phyloP scores from a whole-genome alignment of 2,113 vertebrate species.

The Nothobranchius kuhntae region DNA sequence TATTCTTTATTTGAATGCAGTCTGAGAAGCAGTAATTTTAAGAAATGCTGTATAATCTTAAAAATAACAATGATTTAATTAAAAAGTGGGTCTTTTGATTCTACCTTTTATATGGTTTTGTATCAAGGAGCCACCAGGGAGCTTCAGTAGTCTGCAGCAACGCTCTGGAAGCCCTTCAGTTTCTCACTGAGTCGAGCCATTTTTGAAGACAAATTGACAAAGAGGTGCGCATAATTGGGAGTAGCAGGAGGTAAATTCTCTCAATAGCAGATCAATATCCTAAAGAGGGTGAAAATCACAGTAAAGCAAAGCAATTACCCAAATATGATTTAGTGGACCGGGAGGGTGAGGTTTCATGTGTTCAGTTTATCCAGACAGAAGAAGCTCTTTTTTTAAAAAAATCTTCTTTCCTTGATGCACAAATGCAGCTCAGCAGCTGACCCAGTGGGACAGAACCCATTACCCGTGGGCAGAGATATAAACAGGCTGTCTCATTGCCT shows the following conservation, averaged over 20 bases:
- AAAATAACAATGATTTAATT: constrained; percentile 29
- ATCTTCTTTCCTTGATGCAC: constrained; percentile 27
- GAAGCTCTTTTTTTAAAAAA: not conserved
- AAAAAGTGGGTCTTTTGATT: constrained; percentile 23
- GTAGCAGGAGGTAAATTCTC: constrained; percentile 57
- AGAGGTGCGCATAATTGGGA: constrained; percentile 58
- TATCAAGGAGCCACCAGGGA: constrained; percentile 46
- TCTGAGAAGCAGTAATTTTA: constrained; percentile 1
- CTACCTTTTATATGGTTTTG: constrained; percentile 29
- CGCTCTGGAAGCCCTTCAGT: constrained; percentile 42
- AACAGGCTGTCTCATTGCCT: constrained; percentile 43
- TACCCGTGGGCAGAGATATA: constrained; percentile 39
- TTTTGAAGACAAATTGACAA: constrained; percentile 55
- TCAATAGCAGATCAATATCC: constrained; percentile 60
- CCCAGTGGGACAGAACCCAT: constrained; percentile 57
- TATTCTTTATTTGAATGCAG: constrained; percentile 14
- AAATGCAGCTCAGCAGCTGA: constrained; percentile 40
- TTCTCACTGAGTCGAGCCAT: constrained; percentile 34
- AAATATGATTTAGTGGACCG: constrained; percentile 17
- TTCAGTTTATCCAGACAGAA: not conserved
- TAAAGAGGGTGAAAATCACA: constrained; percentile 42
- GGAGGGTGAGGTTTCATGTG: not conserved
- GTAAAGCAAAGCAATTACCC: constrained; percentile 34
- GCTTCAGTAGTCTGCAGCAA: constrained; percentile 38
- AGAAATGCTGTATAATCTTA: not conserved